These are phyloP conservation scores for Drosophila atripex DNA, from an alignment of 2,888 invertebrate species.

Conservation along the genomic window DNA sequence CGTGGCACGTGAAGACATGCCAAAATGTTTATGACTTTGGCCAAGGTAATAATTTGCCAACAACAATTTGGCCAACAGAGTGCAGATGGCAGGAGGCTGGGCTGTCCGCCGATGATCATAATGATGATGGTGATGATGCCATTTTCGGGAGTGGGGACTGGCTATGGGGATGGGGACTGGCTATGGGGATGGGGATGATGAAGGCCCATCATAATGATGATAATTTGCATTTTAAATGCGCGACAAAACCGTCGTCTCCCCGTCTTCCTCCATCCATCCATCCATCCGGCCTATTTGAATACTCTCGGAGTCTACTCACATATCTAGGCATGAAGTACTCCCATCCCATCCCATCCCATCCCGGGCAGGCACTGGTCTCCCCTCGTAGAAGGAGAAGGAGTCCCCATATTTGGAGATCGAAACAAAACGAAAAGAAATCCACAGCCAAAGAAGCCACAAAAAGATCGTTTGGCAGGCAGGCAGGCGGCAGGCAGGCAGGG, in stretches of 20 bases:
- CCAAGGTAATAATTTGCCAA: slow-evolving; percentile 78
- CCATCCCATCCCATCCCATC: background rate
- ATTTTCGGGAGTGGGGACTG: background rate
- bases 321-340: slow-evolving; percentile 69
- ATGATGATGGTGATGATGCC: slow-evolving; percentile 66
- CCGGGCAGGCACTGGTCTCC: slow-evolving; percentile 12
- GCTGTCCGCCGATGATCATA: slow-evolving; percentile 34
- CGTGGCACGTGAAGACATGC: slow-evolving; percentile 74
- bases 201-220: slow-evolving; percentile 77
- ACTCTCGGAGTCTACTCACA: slow-evolving; percentile 47
- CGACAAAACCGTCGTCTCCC: slow-evolving; percentile 57
- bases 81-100: slow-evolving; percentile 33
- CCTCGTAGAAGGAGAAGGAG: slow-evolving; percentile 48
- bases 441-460: slow-evolving; percentile 24
- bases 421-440: slow-evolving; percentile 17
- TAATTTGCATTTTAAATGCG: slow-evolving; percentile 80
- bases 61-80: slow-evolving; percentile 55
- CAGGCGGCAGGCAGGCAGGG: slow-evolving; percentile 8
- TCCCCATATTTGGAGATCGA: slow-evolving; percentile 70
- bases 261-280: slow-evolving; percentile 6
- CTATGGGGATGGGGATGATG: slow-evolving; percentile 35
- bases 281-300: slow-evolving; percentile 77
- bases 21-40: slow-evolving; percentile 70
- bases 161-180: slow-evolving; percentile 13
- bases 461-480: slow-evolving; percentile 35